Percentiles rank a stretch among this genome's conserved stretches.
phyloP scores from a whole-genome alignment of 2,797 vertebrate genomes.

The Catamblyrhynchus diadema region DNA sequence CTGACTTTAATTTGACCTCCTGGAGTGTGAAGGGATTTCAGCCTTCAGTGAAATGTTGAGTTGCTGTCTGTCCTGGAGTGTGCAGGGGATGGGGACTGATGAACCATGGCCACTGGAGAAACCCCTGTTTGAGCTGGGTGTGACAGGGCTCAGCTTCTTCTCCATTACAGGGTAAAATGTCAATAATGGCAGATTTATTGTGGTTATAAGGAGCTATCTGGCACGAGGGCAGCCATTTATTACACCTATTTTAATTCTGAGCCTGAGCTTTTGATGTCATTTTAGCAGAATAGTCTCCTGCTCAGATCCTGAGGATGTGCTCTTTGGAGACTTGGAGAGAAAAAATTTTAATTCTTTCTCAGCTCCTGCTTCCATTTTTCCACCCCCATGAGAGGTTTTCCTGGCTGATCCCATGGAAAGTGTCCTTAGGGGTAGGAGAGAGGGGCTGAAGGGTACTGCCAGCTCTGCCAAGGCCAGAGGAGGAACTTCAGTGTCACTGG shows the following conservation, averaged over 20 bases:
- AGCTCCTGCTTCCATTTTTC: background rate
- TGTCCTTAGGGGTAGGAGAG: background rate
- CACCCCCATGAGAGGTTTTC: background rate
- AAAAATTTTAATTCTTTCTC: background rate
- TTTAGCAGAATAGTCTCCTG: background rate
- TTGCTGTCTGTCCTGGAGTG: background rate
- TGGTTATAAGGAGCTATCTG: background rate
- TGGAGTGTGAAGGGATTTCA: constrained; percentile 38
- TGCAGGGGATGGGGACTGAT: background rate
- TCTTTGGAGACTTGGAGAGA: background rate
- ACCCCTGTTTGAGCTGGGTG: constrained; percentile 15
- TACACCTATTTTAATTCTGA: background rate
- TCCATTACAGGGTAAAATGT: background rate
- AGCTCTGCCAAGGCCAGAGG: background rate
- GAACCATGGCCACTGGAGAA: background rate
- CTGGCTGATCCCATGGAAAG: fast-evolving
- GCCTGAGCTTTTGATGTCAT: background rate
- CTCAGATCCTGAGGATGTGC: background rate
- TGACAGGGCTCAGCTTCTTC: background rate
- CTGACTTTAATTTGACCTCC: constrained; percentile 61
- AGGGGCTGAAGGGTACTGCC: background rate
- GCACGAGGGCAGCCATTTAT: constrained; percentile 10
- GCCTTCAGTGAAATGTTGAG: background rate
- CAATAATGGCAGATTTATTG: background rate
- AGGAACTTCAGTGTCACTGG: background rate